phyloP scores from a whole-genome alignment of 2,113 vertebrate genomes.

The Prietella phreatophila region DNA sequence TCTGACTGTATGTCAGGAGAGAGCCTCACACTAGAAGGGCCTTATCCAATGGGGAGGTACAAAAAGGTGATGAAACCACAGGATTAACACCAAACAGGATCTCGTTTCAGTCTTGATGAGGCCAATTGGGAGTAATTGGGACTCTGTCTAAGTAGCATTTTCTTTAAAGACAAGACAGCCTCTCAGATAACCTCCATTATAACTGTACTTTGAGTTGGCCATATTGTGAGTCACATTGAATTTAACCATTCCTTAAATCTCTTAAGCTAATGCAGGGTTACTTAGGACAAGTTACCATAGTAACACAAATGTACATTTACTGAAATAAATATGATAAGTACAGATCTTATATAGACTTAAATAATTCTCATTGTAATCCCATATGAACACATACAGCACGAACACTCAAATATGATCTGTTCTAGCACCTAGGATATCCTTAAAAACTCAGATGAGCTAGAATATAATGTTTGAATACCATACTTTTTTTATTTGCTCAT shows the following conservation, averaged over 20 bases:
- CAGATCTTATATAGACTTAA: background rate
- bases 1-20: conserved; percentile 46
- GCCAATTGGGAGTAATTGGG: conserved; percentile 57
- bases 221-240: background rate
- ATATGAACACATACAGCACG: background rate
- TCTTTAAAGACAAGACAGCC: conserved; percentile 42
- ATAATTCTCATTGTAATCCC: background rate
- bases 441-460: background rate
- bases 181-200: conserved; percentile 52
- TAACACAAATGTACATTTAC: background rate
- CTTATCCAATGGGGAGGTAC: conserved; percentile 44
- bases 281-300: background rate
- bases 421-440: background rate
- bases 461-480: background rate
- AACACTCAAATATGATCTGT: background rate
- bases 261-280: conserved; percentile 33
- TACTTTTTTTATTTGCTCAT: background rate
- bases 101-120: conserved; percentile 54
- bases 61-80: conserved; percentile 53
- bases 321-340: background rate
- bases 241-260: conserved; percentile 31
- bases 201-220: conserved; percentile 43
- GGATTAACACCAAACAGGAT: conserved; percentile 55
- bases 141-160: conserved; percentile 54
- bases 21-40: conserved; percentile 47